Base-by-base conservation (phyloP, 2,113 vertebrate species). In the Syngnathus scovelli region DNA sequence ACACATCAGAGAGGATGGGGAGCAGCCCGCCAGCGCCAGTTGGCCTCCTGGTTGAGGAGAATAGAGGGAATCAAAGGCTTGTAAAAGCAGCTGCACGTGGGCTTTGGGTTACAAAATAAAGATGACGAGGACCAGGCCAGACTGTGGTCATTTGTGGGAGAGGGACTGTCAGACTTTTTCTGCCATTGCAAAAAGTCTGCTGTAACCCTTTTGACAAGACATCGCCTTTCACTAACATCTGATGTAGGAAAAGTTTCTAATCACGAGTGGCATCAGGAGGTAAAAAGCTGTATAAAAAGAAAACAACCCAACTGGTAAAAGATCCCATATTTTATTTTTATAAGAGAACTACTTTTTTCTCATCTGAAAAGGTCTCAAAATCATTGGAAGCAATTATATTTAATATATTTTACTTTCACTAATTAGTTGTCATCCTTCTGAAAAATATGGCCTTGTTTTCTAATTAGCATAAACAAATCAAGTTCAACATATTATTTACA, bases 61-160 rank as follows among this genome's bases (percentile, higher is more conserved):
- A 79, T 78, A 77, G 68, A 61, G 67, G 48, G 78, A 87, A 75
- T 88, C 77, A 89, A 90, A 90, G 80, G 68, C 37, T 72, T 69
- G 77, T 56, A 72, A 82, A 88, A 90, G 86, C 82, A 89, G 88
- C 89, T 90, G 83, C 78, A 85, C 88, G 81, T 70, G 78, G 75
- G 84, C 86, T 90, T 89, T 78, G 82, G 76, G 75, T 79, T 73
- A 85, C 85, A 77, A 75, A 84, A 78, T 81, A 81, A 85, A 91
- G 78, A 80, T 88, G 85, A 84, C 78, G 87, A 72, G 76, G 77
- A 79, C 67, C 89, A 85, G 86, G 83, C 90, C 83, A 88, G 89
- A 89, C 83, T 79, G 79, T 75, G 87, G 85, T 79, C 86, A 84
- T 86, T 80, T 87, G 81, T 61, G 77, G 72, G 81, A 86, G 83